phyloP scores from a whole-genome alignment of 2,888 invertebrate species.

The Carterocephalus palaemon region DNA sequence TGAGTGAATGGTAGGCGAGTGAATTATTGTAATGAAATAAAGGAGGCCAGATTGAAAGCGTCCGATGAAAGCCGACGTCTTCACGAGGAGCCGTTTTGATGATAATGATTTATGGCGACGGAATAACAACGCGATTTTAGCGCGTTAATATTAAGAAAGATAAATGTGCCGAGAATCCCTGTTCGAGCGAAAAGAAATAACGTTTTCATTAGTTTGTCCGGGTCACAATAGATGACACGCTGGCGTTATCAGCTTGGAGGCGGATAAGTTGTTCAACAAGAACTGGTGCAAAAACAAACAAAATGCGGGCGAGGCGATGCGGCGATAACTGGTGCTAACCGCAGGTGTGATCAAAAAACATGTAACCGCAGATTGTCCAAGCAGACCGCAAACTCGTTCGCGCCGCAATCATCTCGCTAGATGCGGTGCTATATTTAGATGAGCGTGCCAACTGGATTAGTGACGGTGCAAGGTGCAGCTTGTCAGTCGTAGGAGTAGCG shows the following conservation, averaged over 20 bases:
- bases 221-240: conserved; percentile 37
- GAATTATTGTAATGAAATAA: conserved; percentile 77
- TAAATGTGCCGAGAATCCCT: conserved; percentile 61
- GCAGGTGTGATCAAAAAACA: conserved; percentile 63
- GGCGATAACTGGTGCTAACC: conserved; percentile 53
- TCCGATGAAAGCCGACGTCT: conserved; percentile 69
- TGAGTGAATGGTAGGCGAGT: conserved; percentile 71
- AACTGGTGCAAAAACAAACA: conserved; percentile 17
- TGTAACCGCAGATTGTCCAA: conserved; percentile 53
- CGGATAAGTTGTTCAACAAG: conserved; percentile 6
- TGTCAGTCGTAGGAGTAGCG: conserved; percentile 39
- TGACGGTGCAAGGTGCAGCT: conserved; percentile 55
- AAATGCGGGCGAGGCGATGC: conserved; percentile 13
- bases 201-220: conserved; percentile 37
- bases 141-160: conserved; percentile 67
- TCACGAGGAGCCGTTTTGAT: conserved; percentile 58
- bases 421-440: conserved; percentile 65
- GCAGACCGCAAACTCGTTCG: conserved; percentile 55
- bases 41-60: conserved; percentile 74
- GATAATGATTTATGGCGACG: conserved; percentile 76
- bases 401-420: conserved; percentile 59
- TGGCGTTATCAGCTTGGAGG: conserved; percentile 31
- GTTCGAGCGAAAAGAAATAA: conserved; percentile 54
- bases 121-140: conserved; percentile 66
- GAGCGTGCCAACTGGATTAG: conserved; percentile 52